Conservation (phyloP, 2,113 vertebrate species). For the Natator depressus region DNA sequence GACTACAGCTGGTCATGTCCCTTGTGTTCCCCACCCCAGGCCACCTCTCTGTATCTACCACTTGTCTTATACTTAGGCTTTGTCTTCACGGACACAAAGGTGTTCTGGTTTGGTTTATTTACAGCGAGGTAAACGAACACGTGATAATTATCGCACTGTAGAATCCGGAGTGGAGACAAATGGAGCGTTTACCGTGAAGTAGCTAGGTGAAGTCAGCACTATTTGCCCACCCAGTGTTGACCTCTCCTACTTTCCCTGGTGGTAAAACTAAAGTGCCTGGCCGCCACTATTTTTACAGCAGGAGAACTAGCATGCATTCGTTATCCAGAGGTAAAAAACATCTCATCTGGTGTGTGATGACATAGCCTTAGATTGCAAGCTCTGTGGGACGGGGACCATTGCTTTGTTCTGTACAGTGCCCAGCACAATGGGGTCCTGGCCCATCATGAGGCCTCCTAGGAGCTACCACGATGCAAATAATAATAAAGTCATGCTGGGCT, state of each 20-base stretch:
- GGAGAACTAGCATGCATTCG: background rate
- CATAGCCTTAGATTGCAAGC: background rate
- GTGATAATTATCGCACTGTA: background rate
- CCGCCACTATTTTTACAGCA: background rate
- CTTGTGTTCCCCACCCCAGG: background rate
- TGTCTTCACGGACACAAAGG: background rate
- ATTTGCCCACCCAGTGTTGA: background rate
- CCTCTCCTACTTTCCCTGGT: background rate
- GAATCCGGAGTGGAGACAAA: background rate
- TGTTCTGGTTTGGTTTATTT: background rate
- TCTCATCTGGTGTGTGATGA: background rate
- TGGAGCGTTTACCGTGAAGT: background rate
- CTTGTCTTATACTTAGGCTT: background rate
- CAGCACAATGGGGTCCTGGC: background rate
- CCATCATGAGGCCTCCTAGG: background rate
- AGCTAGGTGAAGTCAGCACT: background rate
- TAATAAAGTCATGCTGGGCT: background rate
- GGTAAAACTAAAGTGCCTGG: background rate
- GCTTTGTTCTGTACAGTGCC: background rate
- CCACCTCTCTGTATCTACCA: background rate
- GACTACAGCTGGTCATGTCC: background rate
- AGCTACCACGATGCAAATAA: background rate
- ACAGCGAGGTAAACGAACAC: background rate
- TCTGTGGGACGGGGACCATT: background rate
- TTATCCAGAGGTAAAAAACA: background rate